Percentiles rank a stretch among this genome's conserved stretches.
Conservation (phyloP, 2,113 vertebrate species). For the Saccopteryx bilineata region DNA sequence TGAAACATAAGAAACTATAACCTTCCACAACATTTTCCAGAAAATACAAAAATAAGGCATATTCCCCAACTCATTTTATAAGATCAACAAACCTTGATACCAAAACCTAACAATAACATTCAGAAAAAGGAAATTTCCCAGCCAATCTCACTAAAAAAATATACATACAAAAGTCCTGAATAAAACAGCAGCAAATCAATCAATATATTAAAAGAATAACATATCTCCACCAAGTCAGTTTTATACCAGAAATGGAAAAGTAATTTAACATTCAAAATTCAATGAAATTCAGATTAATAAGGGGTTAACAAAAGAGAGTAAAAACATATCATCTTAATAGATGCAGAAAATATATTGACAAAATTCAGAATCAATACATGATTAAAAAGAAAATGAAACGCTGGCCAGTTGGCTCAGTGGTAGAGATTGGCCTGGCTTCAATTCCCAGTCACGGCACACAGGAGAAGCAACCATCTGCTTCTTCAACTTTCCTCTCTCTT, state of each 20-base stretch:
- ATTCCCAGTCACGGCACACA: no score
- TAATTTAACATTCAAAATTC: constrained; percentile 12
- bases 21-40: neutral
- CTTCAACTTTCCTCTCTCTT: no score
- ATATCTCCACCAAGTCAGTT: neutral
- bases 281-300: constrained; percentile 26
- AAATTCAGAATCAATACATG: neutral
- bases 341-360: neutral
- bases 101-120: neutral
- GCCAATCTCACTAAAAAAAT: neutral
- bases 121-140: constrained; percentile 25
- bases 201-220: neutral
- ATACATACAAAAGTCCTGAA: neutral
- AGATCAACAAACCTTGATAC: neutral
- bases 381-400: neutral
- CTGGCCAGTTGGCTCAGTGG: no score
- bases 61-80: neutral
- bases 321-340: neutral
- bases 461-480: no score
- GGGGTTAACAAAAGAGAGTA: neutral
- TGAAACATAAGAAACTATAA: constrained; percentile 4
- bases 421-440: no score
- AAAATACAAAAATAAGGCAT: neutral
- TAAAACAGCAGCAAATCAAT: neutral
- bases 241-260: constrained; percentile 3